A percentile compares a stretch with the other conserved stretches of the same genome.
Evolutionary conservation across 2,797 vertebrate species (phyloP).

Genomic region (Psittacula derbiana): DNA sequence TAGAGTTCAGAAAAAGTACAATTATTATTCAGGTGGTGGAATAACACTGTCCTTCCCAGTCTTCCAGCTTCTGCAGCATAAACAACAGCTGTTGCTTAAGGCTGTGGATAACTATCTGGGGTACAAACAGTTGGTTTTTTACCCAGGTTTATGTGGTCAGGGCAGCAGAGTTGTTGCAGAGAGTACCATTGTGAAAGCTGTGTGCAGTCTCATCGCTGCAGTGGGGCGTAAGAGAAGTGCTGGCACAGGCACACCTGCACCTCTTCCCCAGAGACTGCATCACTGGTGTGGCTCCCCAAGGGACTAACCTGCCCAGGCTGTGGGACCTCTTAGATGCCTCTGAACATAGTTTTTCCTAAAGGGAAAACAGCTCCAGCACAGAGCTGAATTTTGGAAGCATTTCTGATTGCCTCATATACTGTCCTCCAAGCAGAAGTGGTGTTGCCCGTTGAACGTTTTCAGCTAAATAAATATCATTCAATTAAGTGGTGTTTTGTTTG

Average conservation of each 20-base stretch:
- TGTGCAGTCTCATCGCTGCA: neutral
- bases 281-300: neutral
- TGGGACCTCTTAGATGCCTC: neutral
- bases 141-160: neutral
- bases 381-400: neutral
- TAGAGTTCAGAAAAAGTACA: neutral
- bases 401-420: neutral
- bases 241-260: neutral
- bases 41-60: neutral
- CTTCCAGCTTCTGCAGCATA: neutral
- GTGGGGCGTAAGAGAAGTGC: neutral
- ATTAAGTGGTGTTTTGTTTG: neutral
- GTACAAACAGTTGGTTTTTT: neutral
- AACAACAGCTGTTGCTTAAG: neutral
- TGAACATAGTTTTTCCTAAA: neutral
- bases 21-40: neutral
- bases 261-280: neutral
- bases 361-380: neutral
- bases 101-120: neutral
- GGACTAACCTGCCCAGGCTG: neutral
- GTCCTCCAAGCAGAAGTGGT: neutral
- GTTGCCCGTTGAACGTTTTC: neutral
- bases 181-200: neutral
- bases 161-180: neutral
- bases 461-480: conserved; percentile 19